A percentile compares a stretch with the other conserved stretches of the same genome.
These are phyloP conservation scores for Brachyhypopomus gauderio DNA, from an alignment of 2,113 vertebrate genomes.

Conservation along the genomic window DNA sequence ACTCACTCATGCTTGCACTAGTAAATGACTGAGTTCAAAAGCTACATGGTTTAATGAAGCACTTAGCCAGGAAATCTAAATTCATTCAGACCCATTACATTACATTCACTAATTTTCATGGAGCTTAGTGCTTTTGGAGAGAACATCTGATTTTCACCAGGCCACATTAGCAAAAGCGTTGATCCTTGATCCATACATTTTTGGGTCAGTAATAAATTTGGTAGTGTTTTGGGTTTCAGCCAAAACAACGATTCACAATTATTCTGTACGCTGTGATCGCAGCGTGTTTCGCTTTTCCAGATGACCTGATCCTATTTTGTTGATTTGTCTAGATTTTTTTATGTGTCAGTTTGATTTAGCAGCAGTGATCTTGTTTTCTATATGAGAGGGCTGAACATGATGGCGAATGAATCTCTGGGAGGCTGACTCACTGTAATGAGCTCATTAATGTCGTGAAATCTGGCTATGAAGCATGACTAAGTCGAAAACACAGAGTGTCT, in stretches of 20 bases:
- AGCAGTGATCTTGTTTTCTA: conserved; percentile 8
- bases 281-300: neutral
- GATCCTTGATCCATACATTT: neutral
- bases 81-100: conserved; percentile 44
- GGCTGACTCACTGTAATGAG: conserved; percentile 54
- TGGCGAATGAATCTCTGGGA: conserved; percentile 33
- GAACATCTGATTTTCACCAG: conserved; percentile 24
- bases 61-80: conserved; percentile 47
- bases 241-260: conserved; percentile 14
- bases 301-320: neutral
- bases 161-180: neutral
- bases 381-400: conserved; percentile 31
- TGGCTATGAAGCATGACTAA: conserved; percentile 58
- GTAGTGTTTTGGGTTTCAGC: neutral
- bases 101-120: conserved; percentile 34
- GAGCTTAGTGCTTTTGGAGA: neutral
- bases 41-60: conserved; percentile 42
- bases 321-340: neutral
- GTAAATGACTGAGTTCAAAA: conserved; percentile 45
- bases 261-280: neutral
- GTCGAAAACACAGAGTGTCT: conserved; percentile 46
- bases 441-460: conserved; percentile 61
- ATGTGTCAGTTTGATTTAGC: conserved; percentile 9
- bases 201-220: neutral
- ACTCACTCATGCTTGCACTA: conserved; percentile 22